phyloP scores from a whole-genome alignment of 2,113 vertebrate genomes.

The Centrocercus urophasianus region DNA sequence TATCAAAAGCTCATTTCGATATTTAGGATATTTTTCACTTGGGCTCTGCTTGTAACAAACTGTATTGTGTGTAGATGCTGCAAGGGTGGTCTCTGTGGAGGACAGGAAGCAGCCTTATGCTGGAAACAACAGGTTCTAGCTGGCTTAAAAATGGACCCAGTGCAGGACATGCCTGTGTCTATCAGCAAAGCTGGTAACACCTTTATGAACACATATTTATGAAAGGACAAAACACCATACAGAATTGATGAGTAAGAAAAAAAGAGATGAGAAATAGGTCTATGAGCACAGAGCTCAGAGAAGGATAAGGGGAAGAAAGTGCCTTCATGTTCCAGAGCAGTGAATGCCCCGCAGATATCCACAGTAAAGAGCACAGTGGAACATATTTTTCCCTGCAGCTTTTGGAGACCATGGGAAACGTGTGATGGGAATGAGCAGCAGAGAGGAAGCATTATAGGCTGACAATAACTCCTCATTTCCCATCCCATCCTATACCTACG shows the following conservation, averaged over 20 bases:
- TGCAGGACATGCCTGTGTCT: not conserved
- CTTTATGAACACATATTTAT: not conserved
- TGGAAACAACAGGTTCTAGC: not conserved
- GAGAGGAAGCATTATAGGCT: not conserved
- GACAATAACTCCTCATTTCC: not conserved
- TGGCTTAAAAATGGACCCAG: not conserved
- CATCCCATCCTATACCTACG: not conserved
- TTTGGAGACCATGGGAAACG: not conserved
- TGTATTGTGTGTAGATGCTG: not conserved
- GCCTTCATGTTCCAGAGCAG: not conserved
- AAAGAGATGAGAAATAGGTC: not conserved
- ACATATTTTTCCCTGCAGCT: not conserved
- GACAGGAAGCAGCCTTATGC: not conserved
- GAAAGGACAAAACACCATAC: not conserved
- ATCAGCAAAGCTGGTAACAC: not conserved
- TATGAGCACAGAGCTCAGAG: not conserved
- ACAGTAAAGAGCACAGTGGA: not conserved
- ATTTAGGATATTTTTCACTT: not conserved
- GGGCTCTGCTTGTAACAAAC: not conserved
- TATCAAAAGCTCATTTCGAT: not conserved
- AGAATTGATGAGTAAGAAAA: not conserved
- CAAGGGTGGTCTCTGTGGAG: not conserved
- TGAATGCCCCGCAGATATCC: not conserved
- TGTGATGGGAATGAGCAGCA: not conserved
- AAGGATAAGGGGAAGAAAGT: not conserved